Conservation (phyloP, 2,888 invertebrate species). For the Cryptocheilus praepositus region DNA sequence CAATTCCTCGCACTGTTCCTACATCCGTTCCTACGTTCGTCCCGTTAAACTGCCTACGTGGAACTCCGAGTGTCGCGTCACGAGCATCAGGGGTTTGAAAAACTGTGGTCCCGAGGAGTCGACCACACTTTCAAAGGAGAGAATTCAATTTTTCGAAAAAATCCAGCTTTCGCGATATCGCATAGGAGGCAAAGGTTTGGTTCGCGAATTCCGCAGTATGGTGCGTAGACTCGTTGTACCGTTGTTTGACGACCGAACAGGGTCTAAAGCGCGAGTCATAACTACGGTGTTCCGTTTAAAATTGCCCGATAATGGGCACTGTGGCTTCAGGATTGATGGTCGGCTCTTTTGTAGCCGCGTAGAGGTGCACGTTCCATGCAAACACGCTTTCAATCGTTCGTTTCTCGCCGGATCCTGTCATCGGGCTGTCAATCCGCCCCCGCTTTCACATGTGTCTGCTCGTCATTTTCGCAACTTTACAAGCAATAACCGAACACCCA, state of each 20-base stretch:
- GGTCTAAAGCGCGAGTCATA: conserved; percentile 39
- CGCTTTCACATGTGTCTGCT: conserved; percentile 31
- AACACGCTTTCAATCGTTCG: conserved; percentile 44
- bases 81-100: too few relatives aligned
- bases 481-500: conserved; percentile 53
- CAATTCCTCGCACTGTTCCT: neutral
- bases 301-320: conserved; percentile 49
- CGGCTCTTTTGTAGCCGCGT: conserved; percentile 43
- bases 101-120: too few relatives aligned
- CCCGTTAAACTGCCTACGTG: too few relatives aligned
- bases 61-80: too few relatives aligned
- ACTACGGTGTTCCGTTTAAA: conserved; percentile 48
- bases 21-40: too few relatives aligned
- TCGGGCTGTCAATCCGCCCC: conserved; percentile 39
- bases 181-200: neutral
- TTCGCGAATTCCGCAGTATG: conserved; percentile 14
- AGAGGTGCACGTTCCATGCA: conserved; percentile 35
- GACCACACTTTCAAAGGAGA: too few relatives aligned
- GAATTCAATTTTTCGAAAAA: conserved; percentile 2
- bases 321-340: conserved; percentile 50
- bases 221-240: conserved; percentile 13
- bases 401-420: conserved; percentile 48
- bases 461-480: conserved; percentile 48
- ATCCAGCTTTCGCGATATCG: neutral
- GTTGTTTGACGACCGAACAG: conserved; percentile 34